A percentile compares a stretch with the other conserved stretches of the same genome.
These are phyloP conservation scores for Peromyscus aztecus DNA, from an alignment of 2,797 vertebrate genomes.

Conservation along the genomic window DNA sequence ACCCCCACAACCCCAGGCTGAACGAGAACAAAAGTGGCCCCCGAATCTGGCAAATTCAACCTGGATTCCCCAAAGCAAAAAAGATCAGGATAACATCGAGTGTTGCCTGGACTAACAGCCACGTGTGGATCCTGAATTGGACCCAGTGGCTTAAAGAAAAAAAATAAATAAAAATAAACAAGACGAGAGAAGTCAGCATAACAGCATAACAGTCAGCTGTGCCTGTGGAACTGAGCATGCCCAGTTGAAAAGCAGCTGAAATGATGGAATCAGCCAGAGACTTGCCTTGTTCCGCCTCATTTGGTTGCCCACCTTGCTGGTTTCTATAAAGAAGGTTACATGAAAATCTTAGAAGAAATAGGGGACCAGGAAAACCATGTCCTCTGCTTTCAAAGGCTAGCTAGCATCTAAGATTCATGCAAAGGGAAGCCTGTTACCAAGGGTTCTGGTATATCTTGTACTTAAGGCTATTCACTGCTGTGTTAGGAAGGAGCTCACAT, in stretches of 20 bases:
- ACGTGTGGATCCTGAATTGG: neutral
- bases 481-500: neutral
- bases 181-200: neutral
- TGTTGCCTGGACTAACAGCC: neutral
- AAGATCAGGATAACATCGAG: neutral
- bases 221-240: neutral
- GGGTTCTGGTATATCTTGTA: neutral
- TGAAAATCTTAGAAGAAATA: neutral
- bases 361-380: neutral
- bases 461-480: neutral
- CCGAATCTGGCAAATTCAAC: neutral
- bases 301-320: neutral
- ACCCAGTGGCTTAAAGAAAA: neutral
- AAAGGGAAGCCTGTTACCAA: neutral
- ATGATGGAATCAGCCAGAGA: neutral
- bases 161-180: neutral
- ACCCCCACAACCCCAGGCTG: too few relatives aligned
- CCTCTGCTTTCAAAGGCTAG: neutral
- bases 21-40: neutral
- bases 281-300: neutral
- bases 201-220: too few relatives aligned
- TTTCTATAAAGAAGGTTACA: neutral
- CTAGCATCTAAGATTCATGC: neutral
- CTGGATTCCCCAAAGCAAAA: neutral
- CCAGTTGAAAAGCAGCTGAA: constrained; percentile 25